Percentiles rank a stretch among this genome's conserved stretches.
Evolutionary conservation across 2,888 invertebrate genomes (phyloP).

Genomic region (Andrena bicolor): DNA sequence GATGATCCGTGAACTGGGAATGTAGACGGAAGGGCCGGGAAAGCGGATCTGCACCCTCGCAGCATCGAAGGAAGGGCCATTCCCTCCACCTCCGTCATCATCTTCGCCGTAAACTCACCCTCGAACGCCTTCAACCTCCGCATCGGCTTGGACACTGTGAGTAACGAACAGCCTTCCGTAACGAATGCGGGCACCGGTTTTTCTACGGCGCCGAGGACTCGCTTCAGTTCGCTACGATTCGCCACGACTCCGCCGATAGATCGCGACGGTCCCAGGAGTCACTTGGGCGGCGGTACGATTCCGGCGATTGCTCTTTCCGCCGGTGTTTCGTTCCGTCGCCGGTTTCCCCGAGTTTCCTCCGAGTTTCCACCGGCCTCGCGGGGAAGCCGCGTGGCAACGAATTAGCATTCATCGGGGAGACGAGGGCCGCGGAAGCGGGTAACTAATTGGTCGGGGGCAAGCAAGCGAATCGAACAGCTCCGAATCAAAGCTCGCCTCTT

Average conservation of each 20-base stretch:
- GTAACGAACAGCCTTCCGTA: slow-evolving; percentile 16
- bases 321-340: not conserved
- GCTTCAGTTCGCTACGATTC: no score
- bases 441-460: slow-evolving; percentile 46
- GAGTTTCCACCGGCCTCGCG: not conserved
- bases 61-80: slow-evolving; percentile 73
- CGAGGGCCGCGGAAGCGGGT: slow-evolving; percentile 22
- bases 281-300: no score
- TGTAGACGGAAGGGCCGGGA: slow-evolving; percentile 77
- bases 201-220: no score
- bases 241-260: no score
- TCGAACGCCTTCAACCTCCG: slow-evolving; percentile 34
- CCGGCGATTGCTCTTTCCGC: not conserved
- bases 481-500: slow-evolving; percentile 43
- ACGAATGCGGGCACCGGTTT: no score
- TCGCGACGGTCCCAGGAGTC: no score
- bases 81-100: slow-evolving; percentile 66
- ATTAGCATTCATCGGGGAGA: slow-evolving; percentile 38
- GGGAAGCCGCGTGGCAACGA: not conserved
- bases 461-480: slow-evolving; percentile 41
- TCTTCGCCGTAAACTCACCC: slow-evolving; percentile 52
- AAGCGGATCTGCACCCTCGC: slow-evolving; percentile 76
- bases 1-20: slow-evolving; percentile 78
- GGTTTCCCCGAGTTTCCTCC: not conserved
- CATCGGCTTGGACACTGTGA: slow-evolving; percentile 51